Conservation (phyloP, 2,797 vertebrate species). For the Acomys russatus region DNA sequence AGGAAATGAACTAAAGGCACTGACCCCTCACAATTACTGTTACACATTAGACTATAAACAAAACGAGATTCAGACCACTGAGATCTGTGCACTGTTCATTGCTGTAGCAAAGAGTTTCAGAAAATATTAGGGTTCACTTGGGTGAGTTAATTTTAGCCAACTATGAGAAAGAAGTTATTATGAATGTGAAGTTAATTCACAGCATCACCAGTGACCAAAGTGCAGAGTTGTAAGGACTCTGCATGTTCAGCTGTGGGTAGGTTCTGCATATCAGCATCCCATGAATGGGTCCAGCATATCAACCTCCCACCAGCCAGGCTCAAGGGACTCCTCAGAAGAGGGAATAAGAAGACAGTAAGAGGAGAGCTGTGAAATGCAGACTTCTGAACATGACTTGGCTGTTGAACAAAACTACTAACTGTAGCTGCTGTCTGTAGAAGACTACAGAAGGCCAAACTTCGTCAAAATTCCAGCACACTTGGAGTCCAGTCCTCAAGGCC, state of each 20-base stretch:
- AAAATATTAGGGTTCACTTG: not conserved
- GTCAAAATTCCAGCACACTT: not conserved
- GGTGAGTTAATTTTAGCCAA: not conserved
- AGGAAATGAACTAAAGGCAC: not conserved
- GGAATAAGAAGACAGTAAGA: not conserved
- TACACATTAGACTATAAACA: not conserved
- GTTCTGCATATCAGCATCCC: not conserved
- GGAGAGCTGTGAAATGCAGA: not conserved
- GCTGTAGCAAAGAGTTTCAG: not conserved
- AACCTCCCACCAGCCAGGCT: not conserved
- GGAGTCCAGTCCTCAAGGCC: not conserved
- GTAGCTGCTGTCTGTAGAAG: not conserved
- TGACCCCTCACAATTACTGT: not conserved
- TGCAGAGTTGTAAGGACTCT: not conserved
- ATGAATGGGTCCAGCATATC: too few relatives aligned
- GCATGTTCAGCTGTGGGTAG: not conserved
- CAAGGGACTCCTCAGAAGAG: not conserved
- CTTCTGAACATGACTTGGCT: not conserved
- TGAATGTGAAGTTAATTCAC: not conserved
- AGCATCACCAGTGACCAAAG: not conserved
- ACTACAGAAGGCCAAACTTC: not conserved
- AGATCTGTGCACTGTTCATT: not conserved
- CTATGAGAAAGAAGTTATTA: not conserved
- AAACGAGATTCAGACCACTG: not conserved
- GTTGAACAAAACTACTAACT: not conserved